Percentiles rank a stretch among this genome's conserved stretches.
Evolutionary conservation across 2,797 vertebrate genomes (phyloP).

Genomic region (Chrysocyon brachyurus): DNA sequence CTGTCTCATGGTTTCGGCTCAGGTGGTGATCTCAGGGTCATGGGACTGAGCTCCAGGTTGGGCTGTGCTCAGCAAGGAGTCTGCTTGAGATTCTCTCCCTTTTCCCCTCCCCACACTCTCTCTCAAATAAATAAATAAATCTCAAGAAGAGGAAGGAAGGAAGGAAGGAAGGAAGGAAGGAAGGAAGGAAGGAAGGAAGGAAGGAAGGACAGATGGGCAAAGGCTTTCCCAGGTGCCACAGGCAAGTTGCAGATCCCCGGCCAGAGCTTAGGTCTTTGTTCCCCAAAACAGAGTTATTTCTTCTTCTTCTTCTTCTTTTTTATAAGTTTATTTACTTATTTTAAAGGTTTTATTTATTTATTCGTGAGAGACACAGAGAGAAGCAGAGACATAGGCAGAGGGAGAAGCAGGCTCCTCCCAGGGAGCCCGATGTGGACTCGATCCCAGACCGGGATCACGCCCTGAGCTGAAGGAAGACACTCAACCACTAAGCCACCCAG

Average conservation of each 20-base stretch:
- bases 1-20: not conserved
- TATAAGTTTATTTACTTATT: not conserved
- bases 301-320: not conserved
- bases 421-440: no score
- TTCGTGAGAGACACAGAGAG: no score
- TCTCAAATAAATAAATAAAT: not conserved
- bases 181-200: no score
- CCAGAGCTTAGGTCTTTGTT: not conserved
- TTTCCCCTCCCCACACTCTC: not conserved
- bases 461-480: no score
- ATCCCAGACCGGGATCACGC: no score
- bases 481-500: no score
- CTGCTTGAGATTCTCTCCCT: not conserved
- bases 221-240: not conserved
- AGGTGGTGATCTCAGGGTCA: not conserved
- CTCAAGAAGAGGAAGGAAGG: accelerated
- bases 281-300: not conserved
- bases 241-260: no score
- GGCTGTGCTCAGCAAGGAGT: not conserved
- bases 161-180: no score
- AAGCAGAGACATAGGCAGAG: no score
- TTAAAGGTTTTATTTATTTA: no score
- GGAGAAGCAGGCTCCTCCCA: no score
- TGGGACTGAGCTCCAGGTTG: not conserved
- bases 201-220: no score